Evolutionary conservation across 1,140 invertebrate genomes (phyloP), one percentile per base, ranked within the genome.

Genomic region (Eriocheir sinensis): DNA sequence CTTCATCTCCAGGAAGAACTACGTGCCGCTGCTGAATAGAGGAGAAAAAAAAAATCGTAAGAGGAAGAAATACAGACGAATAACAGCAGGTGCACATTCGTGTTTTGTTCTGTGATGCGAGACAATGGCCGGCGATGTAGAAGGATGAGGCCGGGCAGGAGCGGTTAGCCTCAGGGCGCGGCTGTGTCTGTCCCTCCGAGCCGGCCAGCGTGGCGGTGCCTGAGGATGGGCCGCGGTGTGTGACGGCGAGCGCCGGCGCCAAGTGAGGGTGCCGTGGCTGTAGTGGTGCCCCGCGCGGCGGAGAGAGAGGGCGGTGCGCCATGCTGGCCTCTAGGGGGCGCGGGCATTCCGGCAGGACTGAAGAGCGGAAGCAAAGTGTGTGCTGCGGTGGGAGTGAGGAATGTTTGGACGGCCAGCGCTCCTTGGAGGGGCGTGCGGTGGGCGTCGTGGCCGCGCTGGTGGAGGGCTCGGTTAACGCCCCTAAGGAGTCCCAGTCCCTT

Each of bases 391-490:
- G 34, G 34, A 34, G 38, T 34, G 81, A 36, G 34, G 81, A 38
- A 2, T 90, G 88, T 44, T 90, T 60, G 27, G 88, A 79, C 12
- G 89, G 88, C 30, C 30, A 21, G n/a, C 88, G 60, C 30, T 40
- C 40, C 34, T 48, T 94, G 48, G 80, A 91, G 48, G 80, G 79
- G 41, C 81, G 89, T 32, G 89, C 93, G 1, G 48, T 91, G 41
- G 27, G 83, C 80, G 93, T 91, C 8, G 8, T 94, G 81, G 93
- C 93, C 32, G 89, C 44, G 21, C 41, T 94, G 81, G 93, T 94
- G 89, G 93, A 94, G 36, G 89, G 36, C 44, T 89, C 93, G 8
- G 93, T 94, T 6, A 80, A 86, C 40, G 86, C 93, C 21, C 93
- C 93, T 27, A n/a, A 88, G 2, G 89, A 44, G 30, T 38, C 90